These are phyloP conservation scores for Lerista edwardsae DNA, from an alignment of 2,797 vertebrate genomes.

Conservation along the genomic window DNA sequence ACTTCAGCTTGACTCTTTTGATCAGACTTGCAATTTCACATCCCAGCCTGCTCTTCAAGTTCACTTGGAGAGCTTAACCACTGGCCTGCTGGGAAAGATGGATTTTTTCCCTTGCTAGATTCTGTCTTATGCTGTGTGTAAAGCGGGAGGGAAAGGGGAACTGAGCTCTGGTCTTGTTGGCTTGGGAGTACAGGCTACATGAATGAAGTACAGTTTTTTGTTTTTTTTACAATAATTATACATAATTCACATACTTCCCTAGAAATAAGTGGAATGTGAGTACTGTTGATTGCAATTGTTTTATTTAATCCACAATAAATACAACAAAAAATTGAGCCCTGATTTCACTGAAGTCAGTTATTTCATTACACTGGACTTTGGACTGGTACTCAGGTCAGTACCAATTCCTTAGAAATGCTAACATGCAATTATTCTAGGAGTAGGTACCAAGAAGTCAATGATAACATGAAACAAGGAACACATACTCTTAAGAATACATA, in stretches of 20 bases:
- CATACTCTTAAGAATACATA: neutral
- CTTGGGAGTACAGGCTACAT: neutral
- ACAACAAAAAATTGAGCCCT: neutral
- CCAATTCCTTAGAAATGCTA: no score
- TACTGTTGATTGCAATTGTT: neutral
- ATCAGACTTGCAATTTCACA: no score
- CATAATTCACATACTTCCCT: conserved; percentile 6
- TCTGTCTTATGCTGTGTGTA: neutral
- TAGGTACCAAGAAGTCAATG: neutral
- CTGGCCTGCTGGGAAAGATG: neutral
- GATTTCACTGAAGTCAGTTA: neutral
- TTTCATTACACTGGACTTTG: neutral
- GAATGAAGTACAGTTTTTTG: conserved; percentile 31
- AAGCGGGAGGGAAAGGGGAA: neutral
- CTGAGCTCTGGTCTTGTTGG: neutral
- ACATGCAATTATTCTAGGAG: neutral
- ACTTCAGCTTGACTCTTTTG: no score
- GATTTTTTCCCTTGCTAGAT: neutral
- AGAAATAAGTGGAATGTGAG: neutral
- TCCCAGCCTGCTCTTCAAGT: no score
- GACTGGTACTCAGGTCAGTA: neutral
- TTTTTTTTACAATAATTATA: neutral
- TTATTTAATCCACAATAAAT: neutral
- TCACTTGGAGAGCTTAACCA: neutral
- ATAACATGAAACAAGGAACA: neutral